These are phyloP conservation scores for Rhinopithecus roxellana DNA, from an alignment of 2,113 vertebrate species.

Conservation along the genomic window DNA sequence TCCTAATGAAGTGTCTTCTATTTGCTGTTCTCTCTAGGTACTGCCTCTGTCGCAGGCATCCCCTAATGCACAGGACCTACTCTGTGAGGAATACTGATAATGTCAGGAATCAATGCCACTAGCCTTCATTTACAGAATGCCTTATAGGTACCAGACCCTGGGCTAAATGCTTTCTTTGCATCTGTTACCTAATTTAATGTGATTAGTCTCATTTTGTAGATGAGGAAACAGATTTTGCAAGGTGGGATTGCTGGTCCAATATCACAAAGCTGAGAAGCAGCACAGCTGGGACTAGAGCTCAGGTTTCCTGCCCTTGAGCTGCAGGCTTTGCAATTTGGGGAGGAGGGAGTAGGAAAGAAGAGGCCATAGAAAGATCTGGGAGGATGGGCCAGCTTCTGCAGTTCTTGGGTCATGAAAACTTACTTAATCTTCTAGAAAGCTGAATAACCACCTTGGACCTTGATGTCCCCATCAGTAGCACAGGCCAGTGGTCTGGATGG, in stretches of 20 bases:
- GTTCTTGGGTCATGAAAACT: background rate
- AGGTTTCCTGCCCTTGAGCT: background rate
- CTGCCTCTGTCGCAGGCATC: background rate
- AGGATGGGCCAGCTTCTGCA: background rate
- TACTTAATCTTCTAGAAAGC: background rate
- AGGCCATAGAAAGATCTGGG: background rate
- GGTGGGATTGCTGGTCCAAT: background rate
- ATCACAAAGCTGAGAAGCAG: background rate
- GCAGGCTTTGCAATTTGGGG: background rate
- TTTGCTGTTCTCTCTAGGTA: background rate
- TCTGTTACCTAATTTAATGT: background rate
- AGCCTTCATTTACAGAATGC: background rate
- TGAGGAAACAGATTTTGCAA: background rate
- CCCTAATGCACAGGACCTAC: background rate
- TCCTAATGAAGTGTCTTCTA: background rate
- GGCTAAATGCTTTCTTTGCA: background rate
- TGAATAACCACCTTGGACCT: background rate
- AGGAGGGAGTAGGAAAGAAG: background rate
- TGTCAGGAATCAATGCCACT: background rate
- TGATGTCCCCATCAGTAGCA: conserved; percentile 1
- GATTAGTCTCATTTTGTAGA: background rate
- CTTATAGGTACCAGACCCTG: background rate
- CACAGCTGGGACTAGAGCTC: background rate
- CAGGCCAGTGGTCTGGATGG: conserved; percentile 5
- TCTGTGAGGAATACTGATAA: background rate